These are phyloP conservation scores for Synanceia verrucosa DNA, from an alignment of 2,797 vertebrate genomes.

Conservation along the genomic window DNA sequence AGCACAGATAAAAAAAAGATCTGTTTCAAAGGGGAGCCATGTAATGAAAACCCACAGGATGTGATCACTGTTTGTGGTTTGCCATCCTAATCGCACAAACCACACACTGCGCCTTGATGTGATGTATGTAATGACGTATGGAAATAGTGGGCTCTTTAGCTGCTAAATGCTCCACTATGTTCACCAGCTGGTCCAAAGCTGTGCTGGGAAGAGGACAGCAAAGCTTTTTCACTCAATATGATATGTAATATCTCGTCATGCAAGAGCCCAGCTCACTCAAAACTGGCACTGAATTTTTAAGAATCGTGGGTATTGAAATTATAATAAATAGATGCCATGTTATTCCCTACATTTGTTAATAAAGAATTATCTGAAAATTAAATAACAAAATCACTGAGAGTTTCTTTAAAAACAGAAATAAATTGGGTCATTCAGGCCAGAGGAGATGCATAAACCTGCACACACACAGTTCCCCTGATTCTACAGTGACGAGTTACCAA, in stretches of 20 bases:
- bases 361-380: not conserved
- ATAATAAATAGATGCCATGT: not conserved
- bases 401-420: not conserved
- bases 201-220: not conserved
- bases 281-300: not conserved
- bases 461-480: not conserved
- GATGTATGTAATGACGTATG: not conserved
- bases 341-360: not conserved
- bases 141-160: not conserved
- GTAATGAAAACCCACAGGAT: constrained; percentile 4
- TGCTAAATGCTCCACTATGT: not conserved
- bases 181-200: not conserved
- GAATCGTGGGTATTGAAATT: not conserved
- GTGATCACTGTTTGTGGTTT: constrained; percentile 10
- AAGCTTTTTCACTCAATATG: not conserved
- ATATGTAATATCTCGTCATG: no score
- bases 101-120: not conserved
- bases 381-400: not conserved
- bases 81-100: not conserved
- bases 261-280: not conserved
- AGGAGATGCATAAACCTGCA: not conserved
- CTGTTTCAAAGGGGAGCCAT: not conserved
- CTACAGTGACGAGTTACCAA: not conserved
- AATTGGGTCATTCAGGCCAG: not conserved
- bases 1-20: not conserved